Evolutionary conservation across 2,888 invertebrate species (phyloP), one percentile per base, ranked within the genome.

Genomic region (Xylota segnis): DNA sequence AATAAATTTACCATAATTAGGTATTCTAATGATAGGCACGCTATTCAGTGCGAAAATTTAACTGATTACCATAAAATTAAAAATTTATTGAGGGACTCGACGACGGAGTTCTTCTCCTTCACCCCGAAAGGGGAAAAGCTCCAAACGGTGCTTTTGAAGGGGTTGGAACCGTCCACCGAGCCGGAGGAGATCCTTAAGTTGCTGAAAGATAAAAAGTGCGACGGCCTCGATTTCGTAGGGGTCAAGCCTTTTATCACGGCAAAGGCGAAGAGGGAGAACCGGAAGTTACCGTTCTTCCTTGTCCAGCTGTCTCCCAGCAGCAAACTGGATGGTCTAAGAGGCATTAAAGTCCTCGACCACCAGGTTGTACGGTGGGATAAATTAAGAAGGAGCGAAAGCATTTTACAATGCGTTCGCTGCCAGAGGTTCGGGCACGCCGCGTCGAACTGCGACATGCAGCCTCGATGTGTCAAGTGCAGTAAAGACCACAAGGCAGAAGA

Each of bases 191-290:
- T 47, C 18, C 7, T 47, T 5, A 6, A 47, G 47, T 0, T 45
- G 18, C 45, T 45, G 2, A 1, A 1, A 45, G 7, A 7, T 16
- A 9, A 16, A 14, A 43, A 14, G 14, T 43, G 43, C 43, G 4
- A 4, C 6, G 45, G 7, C 1, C 45, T 45, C 9, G 7, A 7
- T 4, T 45, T 45, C 9, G 16, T 45, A 45, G 52, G 27, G 27
- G 52, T 52, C 14, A 52, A 52, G 12, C n/a, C 52, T 5, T 52
- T 52, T 29, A 27, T 18, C 27, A 56, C 32, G 16, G 56, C 34
- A 5, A 34, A 16, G 34, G 56, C 14, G 4, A 54, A 14, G 32
- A 29, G 32, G 32, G 29, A 54, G 32, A 54, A 54, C 4, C 54
- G 32, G 40, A 34, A 37, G 40, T 40, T 58, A 23, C 34, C 43